Percentiles rank a stretch among this genome's conserved stretches.
phyloP scores from a whole-genome alignment of 1,140 invertebrate genomes.

The Drosophila kanapiae region DNA sequence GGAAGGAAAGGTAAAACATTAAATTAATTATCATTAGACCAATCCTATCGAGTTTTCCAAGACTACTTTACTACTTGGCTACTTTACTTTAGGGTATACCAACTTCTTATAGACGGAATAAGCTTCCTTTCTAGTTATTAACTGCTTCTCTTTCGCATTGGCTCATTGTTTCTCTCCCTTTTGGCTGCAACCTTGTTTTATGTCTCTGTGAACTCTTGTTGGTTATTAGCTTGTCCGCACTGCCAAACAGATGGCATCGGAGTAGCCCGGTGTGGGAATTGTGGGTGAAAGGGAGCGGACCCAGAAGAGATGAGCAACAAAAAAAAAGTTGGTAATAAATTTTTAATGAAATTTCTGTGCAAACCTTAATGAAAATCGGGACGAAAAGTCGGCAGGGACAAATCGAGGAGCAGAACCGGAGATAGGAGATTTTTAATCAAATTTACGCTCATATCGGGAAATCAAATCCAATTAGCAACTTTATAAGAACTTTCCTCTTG shows the following conservation, averaged over 20 bases:
- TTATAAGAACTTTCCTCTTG: conserved; percentile 57
- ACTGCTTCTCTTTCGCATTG: conserved; percentile 41
- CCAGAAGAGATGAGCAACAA: not conserved
- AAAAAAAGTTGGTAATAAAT: conserved; percentile 71
- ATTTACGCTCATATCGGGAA: conserved; percentile 72
- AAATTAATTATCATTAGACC: not conserved
- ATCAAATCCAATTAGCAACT: conserved; percentile 82
- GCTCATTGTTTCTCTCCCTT: conserved; percentile 38
- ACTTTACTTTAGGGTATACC: not conserved
- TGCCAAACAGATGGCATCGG: conserved; percentile 57
- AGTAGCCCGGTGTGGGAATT: conserved; percentile 10
- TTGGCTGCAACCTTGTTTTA: conserved; percentile 61
- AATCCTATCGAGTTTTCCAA: too few relatives aligned
- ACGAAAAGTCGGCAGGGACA: conserved; percentile 9
- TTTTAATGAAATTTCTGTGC: conserved; percentile 76
- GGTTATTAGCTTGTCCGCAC: conserved; percentile 67
- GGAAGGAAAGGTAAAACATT: too few relatives aligned
- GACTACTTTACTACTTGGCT: too few relatives aligned
- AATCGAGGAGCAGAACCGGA: conserved; percentile 6
- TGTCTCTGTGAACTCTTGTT: conserved; percentile 62
- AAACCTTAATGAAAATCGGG: conserved; percentile 57
- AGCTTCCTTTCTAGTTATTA: conserved; percentile 24
- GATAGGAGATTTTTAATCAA: conserved; percentile 66
- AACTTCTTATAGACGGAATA: not conserved
- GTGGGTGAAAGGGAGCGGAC: not conserved